Conservation (phyloP, 1,140 invertebrate genomes). For the Meloidogyne exigua region DNA sequence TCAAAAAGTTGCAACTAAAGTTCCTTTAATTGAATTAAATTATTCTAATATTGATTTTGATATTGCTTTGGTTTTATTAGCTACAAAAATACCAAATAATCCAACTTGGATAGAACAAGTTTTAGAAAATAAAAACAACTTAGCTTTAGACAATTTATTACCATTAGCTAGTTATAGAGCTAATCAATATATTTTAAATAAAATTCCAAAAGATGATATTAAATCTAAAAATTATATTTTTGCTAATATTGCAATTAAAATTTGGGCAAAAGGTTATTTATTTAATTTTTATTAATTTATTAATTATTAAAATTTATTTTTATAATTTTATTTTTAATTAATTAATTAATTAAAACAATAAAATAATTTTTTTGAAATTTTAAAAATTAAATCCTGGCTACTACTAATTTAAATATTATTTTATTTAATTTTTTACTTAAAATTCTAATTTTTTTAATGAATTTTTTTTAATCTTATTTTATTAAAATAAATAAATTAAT, state of each 20-base stretch:
- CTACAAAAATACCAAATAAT: neutral
- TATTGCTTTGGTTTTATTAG: neutral
- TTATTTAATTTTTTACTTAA: no score
- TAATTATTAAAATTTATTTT: no score
- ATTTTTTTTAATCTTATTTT: no score
- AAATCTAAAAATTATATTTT: neutral
- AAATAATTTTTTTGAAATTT: no score
- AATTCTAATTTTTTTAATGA: no score
- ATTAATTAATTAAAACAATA: no score
- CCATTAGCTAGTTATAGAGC: neutral
- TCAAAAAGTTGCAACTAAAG: neutral
- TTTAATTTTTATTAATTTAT: no score
- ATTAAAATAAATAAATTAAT: no score
- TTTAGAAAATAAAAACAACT: neutral
- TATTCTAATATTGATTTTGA: neutral
- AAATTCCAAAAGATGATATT: neutral
- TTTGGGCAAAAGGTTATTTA: neutral
- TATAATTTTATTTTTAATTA: no score
- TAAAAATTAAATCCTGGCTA: no score
- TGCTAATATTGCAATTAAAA: neutral
- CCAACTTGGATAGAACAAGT: neutral
- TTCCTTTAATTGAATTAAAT: neutral
- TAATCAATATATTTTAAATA: neutral
- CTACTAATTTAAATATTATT: no score
- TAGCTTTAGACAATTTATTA: neutral